Conservation (phyloP, 2,888 invertebrate species). For the Poecilus cupreus region DNA sequence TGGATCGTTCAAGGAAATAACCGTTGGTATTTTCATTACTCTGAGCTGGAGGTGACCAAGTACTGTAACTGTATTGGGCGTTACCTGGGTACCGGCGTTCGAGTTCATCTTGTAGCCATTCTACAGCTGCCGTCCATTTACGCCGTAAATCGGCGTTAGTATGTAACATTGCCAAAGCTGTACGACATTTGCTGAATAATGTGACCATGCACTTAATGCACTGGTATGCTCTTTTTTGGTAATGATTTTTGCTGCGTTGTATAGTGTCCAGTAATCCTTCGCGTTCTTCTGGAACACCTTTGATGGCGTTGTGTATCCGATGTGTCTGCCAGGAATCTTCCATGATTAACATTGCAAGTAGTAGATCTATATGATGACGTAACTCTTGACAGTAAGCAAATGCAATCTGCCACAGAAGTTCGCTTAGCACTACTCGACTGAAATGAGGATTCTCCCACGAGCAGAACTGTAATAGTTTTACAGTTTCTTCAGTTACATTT, state of each 20-base stretch:
- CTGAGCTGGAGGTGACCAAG: slow-evolving; percentile 95
- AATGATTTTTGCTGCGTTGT: slow-evolving; percentile 92
- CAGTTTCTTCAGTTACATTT: slow-evolving; percentile 92
- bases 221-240: slow-evolving; percentile 97
- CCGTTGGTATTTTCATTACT: slow-evolving; percentile 97
- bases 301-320: slow-evolving; percentile 93
- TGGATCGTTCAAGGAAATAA: slow-evolving; percentile 94
- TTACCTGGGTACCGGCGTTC: slow-evolving; percentile 82
- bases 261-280: slow-evolving; percentile 96
- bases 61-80: slow-evolving; percentile 88
- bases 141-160: slow-evolving; percentile 86
- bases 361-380: slow-evolving; percentile 92
- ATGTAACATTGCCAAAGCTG: slow-evolving; percentile 87
- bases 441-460: slow-evolving; percentile 98
- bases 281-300: slow-evolving; percentile 90
- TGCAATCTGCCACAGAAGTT: slow-evolving; percentile 92
- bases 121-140: slow-evolving; percentile 92
- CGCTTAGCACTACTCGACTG: slow-evolving; percentile 90
- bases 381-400: slow-evolving; percentile 96
- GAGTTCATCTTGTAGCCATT: slow-evolving; percentile 96
- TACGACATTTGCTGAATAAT: slow-evolving; percentile 89
- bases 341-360: slow-evolving; percentile 89
- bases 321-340: slow-evolving; percentile 98
- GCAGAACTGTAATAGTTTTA: slow-evolving; percentile 92
- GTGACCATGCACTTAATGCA: slow-evolving; percentile 97